Evolutionary conservation across 2,797 vertebrate species (phyloP).

Genomic region (Bradypus variegatus): DNA sequence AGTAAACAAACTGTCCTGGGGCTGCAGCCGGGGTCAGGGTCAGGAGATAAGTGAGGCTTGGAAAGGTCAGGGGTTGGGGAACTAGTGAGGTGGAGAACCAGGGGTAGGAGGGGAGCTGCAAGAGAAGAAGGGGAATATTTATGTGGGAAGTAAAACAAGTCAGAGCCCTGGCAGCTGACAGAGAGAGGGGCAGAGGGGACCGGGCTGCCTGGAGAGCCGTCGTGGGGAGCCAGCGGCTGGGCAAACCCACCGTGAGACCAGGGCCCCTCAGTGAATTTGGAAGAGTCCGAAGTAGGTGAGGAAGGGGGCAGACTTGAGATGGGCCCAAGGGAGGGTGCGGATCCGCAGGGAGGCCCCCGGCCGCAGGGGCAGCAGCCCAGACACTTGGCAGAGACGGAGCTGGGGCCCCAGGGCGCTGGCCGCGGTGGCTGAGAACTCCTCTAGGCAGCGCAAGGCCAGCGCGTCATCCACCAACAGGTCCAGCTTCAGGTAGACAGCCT

Average conservation of each 20-base stretch:
- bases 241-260: neutral
- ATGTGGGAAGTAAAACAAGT: neutral
- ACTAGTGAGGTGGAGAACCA: neutral
- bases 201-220: neutral
- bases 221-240: neutral
- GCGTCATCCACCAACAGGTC: constrained; percentile 78
- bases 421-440: constrained; percentile 87
- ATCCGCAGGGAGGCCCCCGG: constrained; percentile 78
- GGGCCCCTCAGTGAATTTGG: constrained; percentile 77
- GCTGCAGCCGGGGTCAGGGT: neutral
- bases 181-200: neutral
- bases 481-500: constrained; percentile 89
- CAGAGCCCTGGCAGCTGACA: neutral
- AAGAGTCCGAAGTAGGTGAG: constrained; percentile 91
- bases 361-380: constrained; percentile 83
- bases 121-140: neutral
- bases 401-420: constrained; percentile 78
- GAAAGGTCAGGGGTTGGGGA: neutral
- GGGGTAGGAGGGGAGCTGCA: neutral
- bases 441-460: constrained; percentile 82
- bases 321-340: constrained; percentile 66
- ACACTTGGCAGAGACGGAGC: constrained; percentile 88
- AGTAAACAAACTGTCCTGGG: constrained; percentile 37
- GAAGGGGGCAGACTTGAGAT: constrained; percentile 67
- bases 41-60: neutral